A percentile compares a stretch with the other conserved stretches of the same genome.
phyloP scores from a whole-genome alignment of 2,797 vertebrate genomes.

The Sphenopsis melanotis region DNA sequence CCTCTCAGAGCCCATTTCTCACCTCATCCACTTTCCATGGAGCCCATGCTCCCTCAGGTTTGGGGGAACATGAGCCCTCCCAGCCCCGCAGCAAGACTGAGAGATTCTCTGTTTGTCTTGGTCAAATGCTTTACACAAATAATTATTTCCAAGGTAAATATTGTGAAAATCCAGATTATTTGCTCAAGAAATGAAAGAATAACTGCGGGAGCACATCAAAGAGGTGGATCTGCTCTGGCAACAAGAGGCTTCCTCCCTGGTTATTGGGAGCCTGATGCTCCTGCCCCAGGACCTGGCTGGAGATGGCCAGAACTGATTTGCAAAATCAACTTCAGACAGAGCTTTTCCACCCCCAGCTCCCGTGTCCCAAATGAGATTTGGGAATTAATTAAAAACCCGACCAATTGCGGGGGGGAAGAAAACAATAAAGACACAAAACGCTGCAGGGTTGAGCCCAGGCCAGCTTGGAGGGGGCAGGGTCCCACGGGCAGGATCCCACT shows the following conservation, averaged over 20 bases:
- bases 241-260: background rate
- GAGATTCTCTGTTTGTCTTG: slow-evolving; percentile 42
- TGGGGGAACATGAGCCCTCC: background rate
- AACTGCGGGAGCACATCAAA: slow-evolving; percentile 53
- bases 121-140: slow-evolving; percentile 9
- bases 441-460: background rate
- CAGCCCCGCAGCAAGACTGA: background rate
- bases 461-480: background rate
- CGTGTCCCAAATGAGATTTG: background rate
- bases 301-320: slow-evolving; percentile 8
- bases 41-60: fast-evolving
- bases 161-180: slow-evolving; percentile 59
- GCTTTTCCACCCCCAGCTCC: background rate
- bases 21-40: fast-evolving
- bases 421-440: background rate
- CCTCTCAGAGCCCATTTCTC: background rate
- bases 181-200: slow-evolving; percentile 67
- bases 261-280: background rate
- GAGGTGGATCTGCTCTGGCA: background rate
- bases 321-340: slow-evolving; percentile 14
- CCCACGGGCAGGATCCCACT: fast-evolving
- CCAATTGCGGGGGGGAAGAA: fast-evolving
- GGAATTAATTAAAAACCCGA: background rate
- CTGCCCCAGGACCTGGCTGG: background rate
- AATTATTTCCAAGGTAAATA: slow-evolving; percentile 63